These are phyloP conservation scores for Irena cyanogastra DNA, from an alignment of 2,113 vertebrate genomes.

Conservation along the genomic window DNA sequence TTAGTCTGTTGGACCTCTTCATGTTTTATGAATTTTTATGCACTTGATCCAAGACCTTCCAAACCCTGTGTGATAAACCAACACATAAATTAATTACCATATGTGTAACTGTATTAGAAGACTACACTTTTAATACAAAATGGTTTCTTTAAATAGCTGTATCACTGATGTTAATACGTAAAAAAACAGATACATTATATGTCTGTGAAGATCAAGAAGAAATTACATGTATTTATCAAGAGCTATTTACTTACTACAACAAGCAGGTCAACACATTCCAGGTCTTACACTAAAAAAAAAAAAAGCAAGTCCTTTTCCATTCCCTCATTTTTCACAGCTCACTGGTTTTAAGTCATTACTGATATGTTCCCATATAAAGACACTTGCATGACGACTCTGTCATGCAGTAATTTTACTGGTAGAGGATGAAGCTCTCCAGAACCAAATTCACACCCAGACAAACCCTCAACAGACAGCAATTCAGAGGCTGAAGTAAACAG, in stretches of 20 bases:
- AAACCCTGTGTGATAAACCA: neutral
- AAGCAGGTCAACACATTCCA: neutral
- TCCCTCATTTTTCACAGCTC: neutral
- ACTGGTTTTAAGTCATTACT: neutral
- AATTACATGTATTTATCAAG: neutral
- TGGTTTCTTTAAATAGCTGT: neutral
- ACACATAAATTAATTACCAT: neutral
- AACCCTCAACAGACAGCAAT: neutral
- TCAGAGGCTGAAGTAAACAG: neutral
- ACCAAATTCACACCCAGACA: neutral
- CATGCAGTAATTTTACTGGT: neutral
- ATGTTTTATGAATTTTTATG: neutral
- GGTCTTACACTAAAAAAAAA: neutral
- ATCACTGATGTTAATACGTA: neutral
- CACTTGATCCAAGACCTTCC: neutral
- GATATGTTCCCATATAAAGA: neutral
- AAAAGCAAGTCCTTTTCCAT: neutral
- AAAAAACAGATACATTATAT: neutral
- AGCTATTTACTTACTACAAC: neutral
- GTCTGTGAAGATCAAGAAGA: neutral
- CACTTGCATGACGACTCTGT: neutral
- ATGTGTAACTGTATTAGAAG: neutral
- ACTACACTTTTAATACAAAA: neutral
- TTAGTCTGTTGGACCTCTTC: neutral
- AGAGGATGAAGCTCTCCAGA: neutral